These are phyloP conservation scores for Sarcophaga carnaria DNA, from an alignment of 2,888 invertebrate genomes.

Conservation along the genomic window DNA sequence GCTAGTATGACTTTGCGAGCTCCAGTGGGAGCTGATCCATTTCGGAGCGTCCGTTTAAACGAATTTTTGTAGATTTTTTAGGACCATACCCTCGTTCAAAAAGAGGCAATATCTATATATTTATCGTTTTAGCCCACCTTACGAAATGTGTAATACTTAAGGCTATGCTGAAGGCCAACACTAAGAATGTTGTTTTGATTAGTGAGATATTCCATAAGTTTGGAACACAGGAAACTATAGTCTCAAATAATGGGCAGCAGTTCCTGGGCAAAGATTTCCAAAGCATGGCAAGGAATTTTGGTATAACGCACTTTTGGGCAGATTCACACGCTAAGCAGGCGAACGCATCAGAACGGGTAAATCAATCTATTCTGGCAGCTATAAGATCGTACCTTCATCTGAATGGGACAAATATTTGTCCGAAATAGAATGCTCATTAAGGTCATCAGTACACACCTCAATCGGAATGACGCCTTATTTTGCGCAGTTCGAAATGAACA, in stretches of 20 bases:
- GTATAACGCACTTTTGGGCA: constrained; percentile 47
- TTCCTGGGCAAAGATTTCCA: constrained; percentile 6
- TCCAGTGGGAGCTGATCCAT: constrained; percentile 38
- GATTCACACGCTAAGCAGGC: no score
- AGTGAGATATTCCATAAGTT: no score
- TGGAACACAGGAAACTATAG: background rate
- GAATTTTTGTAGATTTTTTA: background rate
- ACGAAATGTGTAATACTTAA: background rate
- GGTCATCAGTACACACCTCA: constrained; percentile 32
- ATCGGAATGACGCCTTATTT: constrained; percentile 57
- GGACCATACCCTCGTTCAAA: background rate
- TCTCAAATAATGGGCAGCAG: constrained; percentile 18
- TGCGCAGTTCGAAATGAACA: constrained; percentile 36
- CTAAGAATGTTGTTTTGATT: no score
- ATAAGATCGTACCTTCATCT: background rate
- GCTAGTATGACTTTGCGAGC: constrained; percentile 39
- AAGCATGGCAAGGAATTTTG: background rate
- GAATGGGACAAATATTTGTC: constrained; percentile 34
- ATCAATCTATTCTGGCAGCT: constrained; percentile 59
- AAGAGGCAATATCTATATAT: background rate
- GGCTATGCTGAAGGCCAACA: no score
- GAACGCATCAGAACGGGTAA: constrained; percentile 65
- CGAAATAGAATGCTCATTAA: background rate
- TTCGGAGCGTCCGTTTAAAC: constrained; percentile 40
- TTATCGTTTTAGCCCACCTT: background rate